Evolutionary conservation across 2,888 invertebrate genomes (phyloP).

Genomic region (Aporophyla nigra): DNA sequence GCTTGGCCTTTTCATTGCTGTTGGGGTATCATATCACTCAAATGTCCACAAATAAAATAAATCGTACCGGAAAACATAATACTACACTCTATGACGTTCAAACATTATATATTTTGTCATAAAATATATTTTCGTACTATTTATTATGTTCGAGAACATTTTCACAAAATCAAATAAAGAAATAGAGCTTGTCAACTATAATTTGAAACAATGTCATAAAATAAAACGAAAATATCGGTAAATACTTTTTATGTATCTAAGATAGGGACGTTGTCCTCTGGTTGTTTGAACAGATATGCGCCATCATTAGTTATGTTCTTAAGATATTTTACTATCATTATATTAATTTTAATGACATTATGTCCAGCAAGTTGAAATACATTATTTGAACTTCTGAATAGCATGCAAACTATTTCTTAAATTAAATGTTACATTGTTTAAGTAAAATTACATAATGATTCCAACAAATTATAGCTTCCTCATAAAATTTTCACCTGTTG

Average conservation of each 20-base stretch:
- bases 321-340: not conserved
- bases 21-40: slow-evolving; percentile 15
- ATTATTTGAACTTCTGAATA: too few relatives aligned
- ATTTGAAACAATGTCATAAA: slow-evolving; percentile 7
- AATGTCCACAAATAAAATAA: slow-evolving; percentile 28
- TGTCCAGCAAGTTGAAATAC: too few relatives aligned
- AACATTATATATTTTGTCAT: slow-evolving; percentile 36
- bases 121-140: slow-evolving; percentile 34
- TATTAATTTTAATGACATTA: too few relatives aligned
- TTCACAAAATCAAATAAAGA: slow-evolving; percentile 14
- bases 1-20: slow-evolving; percentile 2
- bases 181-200: slow-evolving; percentile 19
- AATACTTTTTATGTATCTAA: not conserved
- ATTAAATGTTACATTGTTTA: too few relatives aligned
- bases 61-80: slow-evolving; percentile 22
- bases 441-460: not conserved
- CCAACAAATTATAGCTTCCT: not conserved
- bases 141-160: slow-evolving; percentile 32
- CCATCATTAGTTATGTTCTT: not conserved
- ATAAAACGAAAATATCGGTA: not conserved
- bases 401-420: too few relatives aligned
- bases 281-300: not conserved
- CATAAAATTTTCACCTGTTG: not conserved
- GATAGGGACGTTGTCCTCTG: not conserved
- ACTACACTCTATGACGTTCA: slow-evolving; percentile 40